Base-by-base conservation (phyloP, 30 jellyfish, hydroid and myxozoan genomes). In the Sanderia malayensis region DNA sequence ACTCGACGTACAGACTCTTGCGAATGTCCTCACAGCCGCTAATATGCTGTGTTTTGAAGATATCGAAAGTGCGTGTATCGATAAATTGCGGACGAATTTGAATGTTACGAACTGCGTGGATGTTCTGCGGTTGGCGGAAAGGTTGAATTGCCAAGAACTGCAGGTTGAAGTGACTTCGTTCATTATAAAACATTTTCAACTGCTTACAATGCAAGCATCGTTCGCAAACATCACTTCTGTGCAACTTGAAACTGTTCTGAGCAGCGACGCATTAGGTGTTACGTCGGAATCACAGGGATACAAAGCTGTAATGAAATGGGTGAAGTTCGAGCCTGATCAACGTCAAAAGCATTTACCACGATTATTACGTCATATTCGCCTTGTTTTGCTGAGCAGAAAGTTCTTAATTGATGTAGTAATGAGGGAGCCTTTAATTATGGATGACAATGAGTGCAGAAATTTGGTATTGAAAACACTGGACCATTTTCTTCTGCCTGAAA, bases 251-350 rank as follows among this genome's bases (percentile, higher is more conserved):
- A 45, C 84, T 15, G 76, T 71, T 18, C 58, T 86, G 2, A 64
- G 92, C 57, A 61, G 76, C 46, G 94, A 86, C 30, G 46, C 46
- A n/a, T 74, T 86, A 4, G 28, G 78, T 55, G 82, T 86, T 18
- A 61, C 96, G 27, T 86, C 96, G 1, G 96, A 86, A 59, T 32
- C 96, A n/a, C 94, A 86, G 44, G 96, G 78, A n/a, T 86, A 60
- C 70, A 90, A 80, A 31, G 86, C 96, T 8, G 82, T 86, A 17
- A 46, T 86, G 46, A 52, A 68, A 4, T 86, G 96, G 96, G 86
- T 79, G 0, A 79, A 72, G 26, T 79, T 21, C 26, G 94, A 79
- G 18, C 26, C 46, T 23, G 75, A 28, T 7, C 72, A n/a, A 4
- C 78, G 96, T 8, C 8, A 28, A 10, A 37, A 65, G 34, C 80